Base-by-base conservation (phyloP, 2,888 invertebrate genomes). In the Dermolepida albohirtum region DNA sequence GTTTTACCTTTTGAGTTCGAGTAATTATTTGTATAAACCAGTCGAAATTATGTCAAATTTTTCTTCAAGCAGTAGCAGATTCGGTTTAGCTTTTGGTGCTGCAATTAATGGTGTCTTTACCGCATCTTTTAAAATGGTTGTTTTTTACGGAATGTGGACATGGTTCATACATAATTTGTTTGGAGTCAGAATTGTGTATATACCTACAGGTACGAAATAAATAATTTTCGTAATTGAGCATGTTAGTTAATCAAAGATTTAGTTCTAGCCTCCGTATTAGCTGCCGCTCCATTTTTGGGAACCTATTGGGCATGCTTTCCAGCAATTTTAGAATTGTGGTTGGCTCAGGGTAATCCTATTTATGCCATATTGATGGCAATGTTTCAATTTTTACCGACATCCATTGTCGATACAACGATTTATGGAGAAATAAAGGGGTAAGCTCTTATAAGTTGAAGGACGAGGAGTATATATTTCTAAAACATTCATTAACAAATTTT, bases 371-470 rank as follows among this genome's bases (percentile, higher is more conserved):
- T 93, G 7, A 89, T 99, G 74, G 90, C 95, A 8, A 83, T 93
- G 11, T 90, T 90, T 43, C 96, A 97, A 78, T 92, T 98, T 78
- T 87, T 97, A 59, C 98, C 98, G 0, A 92, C 94, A 47, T 93
- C 91, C 71, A 91, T 97, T 78, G 94, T 98, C 5, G 98, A 99
- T 80, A 94, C 96, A 0, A 94, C 96, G 16, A 97, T 99, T 74
- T 98, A 98, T 82, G 93, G 93, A 57, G 98, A 98, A 85, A 97
- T 99, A 74, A 96, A 97, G 86, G 97, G 97, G 96, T 96, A 82
- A 85, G 86, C 8, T 27, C 4, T 49, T 47, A 29, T 7, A 4
- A 34, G 1, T 34, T 34, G 1, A 34, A 22, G 22, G n/a, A n/a
- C n/a, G n/a, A n/a, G n/a, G n/a, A n/a, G n/a, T n/a, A n/a, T n/a